Base-by-base conservation (phyloP, 2,888 invertebrate genomes). In the Macrosiphum euphorbiae region DNA sequence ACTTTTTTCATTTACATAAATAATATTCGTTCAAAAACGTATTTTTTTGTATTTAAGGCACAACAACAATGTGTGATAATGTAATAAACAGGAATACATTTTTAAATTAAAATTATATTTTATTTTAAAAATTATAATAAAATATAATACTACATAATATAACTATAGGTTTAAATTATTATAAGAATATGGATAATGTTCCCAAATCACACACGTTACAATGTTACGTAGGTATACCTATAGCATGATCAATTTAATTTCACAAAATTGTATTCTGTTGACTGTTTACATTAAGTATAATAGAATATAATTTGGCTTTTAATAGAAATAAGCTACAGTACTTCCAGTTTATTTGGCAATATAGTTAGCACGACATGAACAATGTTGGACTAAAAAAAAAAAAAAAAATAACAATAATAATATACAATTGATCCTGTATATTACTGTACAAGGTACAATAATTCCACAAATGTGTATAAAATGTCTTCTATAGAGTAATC, bases 291-390 rank as follows among this genome's bases (percentile, higher is more conserved):
- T 1, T 52, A 52, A 67, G 13, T 67, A 67, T n/a, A 13, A 67
- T n/a, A 13, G n/a, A 67, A 67, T n/a, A 88, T 92, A 44, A 26
- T 35, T 47, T 58, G 24, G 84, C 16, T 89, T 89, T 93, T 93
- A 89, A 85, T 84, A 44, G 50, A 89, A 58, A 90, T 85, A 90
- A 93, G n/a, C 47, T 84, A 8, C 24, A 89, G 88, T 35, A 67
- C 28, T 92, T 88, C 67, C 16, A 26, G 35, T 28, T 61, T 92
- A 41, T 35, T n/a, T 16, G 50, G 16, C 3, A 61, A 28, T 28
- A 28, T 13, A 50, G 85, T 50, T 16, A 67, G n/a, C 13, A 16
- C 8, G n/a, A 13, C 5, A 28, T 47, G 11, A 26, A 50, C 26
- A 16, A 67, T n/a, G 16, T 35, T 35, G 5, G 5, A 35, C 7